phyloP scores from a whole-genome alignment of 2,797 vertebrate species.

The Acanthurus leucopareius region DNA sequence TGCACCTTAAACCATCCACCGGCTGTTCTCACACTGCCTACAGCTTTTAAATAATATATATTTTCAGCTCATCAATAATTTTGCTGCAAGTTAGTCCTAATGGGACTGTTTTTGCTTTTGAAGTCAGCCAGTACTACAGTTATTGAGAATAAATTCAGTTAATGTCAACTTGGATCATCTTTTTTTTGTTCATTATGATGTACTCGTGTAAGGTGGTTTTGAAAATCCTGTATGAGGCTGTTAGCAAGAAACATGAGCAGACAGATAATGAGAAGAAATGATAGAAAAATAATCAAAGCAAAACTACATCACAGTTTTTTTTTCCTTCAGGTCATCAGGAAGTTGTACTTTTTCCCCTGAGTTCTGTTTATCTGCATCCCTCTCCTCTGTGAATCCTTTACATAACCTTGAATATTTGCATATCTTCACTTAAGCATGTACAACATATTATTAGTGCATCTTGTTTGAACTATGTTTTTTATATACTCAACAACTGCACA shows the following conservation, averaged over 20 bases:
- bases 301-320: neutral
- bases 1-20: slow-evolving; percentile 17
- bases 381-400: neutral
- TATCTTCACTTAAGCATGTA: neutral
- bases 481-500: neutral
- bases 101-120: neutral
- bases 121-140: neutral
- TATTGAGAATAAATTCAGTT: neutral
- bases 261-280: neutral
- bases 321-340: neutral
- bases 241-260: neutral
- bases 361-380: neutral
- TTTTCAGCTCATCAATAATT: slow-evolving; percentile 19
- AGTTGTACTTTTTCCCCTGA: slow-evolving; percentile 2
- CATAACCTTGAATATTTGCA: neutral
- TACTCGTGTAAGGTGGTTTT: neutral
- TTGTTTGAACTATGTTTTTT: neutral
- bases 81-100: neutral
- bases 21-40: slow-evolving; percentile 7
- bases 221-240: neutral
- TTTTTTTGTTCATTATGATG: slow-evolving; percentile 6
- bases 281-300: neutral
- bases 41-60: neutral
- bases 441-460: neutral
- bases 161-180: neutral